Percentiles rank a stretch among this genome's conserved stretches.
Evolutionary conservation across 2,113 vertebrate genomes (phyloP).

Genomic region (Trogon surrucura): DNA sequence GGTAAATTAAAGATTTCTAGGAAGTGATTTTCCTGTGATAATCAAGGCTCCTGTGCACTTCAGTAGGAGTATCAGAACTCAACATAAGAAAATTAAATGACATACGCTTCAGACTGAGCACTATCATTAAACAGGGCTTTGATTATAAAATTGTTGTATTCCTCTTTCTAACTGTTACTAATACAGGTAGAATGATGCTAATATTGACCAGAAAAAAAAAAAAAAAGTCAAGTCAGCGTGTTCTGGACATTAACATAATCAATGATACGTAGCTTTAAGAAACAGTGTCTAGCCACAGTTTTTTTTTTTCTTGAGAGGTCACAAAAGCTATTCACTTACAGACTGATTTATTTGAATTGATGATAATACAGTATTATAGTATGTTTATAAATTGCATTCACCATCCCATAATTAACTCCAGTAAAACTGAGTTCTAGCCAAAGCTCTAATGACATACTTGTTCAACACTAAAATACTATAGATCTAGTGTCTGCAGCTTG

Average conservation of each 20-base stretch:
- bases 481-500: neutral
- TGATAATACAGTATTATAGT: conserved; percentile 4
- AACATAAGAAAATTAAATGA: neutral
- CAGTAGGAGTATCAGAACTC: neutral
- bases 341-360: conserved; percentile 35
- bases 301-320: neutral
- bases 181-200: neutral
- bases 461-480: neutral
- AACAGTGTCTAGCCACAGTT: neutral
- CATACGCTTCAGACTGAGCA: neutral
- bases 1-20: neutral
- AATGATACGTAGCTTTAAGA: neutral
- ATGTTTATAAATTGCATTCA: neutral
- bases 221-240: neutral
- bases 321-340: conserved; percentile 4
- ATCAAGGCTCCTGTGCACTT: neutral
- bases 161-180: neutral
- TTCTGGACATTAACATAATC: neutral
- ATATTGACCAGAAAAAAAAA: neutral
- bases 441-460: neutral
- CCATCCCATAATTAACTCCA: neutral
- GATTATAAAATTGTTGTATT: neutral
- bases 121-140: neutral
- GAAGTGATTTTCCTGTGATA: neutral
- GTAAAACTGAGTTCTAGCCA: neutral